A percentile compares a stretch with the other conserved stretches of the same genome.
phyloP scores from a whole-genome alignment of 2,888 invertebrate genomes.

The Pristionchus fissidentatus region DNA sequence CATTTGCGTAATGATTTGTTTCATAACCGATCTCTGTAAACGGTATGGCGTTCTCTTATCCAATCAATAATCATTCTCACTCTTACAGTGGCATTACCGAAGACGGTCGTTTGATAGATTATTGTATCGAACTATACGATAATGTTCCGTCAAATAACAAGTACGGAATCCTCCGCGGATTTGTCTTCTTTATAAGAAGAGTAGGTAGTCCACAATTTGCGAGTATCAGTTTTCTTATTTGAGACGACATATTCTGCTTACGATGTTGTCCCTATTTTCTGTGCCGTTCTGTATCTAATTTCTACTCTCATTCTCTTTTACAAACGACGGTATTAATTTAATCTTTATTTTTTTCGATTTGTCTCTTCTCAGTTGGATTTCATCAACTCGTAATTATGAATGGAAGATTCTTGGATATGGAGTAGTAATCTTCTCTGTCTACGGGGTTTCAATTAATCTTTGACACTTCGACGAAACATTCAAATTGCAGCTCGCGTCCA shows the following conservation, averaged over 20 bases:
- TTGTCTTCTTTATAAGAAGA: background rate
- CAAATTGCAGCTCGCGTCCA: background rate
- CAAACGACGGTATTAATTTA: background rate
- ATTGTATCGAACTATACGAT: no score
- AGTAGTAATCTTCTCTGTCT: background rate
- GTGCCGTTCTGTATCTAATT: background rate
- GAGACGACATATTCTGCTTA: background rate
- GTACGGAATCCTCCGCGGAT: no score
- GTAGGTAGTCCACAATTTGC: background rate
- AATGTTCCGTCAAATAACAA: no score
- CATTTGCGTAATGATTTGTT: no score
- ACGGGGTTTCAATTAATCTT: constrained; percentile 12
- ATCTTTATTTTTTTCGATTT: background rate
- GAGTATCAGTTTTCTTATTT: background rate
- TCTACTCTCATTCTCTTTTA: background rate
- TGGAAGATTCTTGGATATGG: background rate
- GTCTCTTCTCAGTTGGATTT: background rate
- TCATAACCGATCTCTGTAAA: no score
- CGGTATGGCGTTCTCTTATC: no score
- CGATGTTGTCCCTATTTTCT: background rate
- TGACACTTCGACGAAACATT: background rate
- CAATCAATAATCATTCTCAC: no score
- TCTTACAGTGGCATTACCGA: no score
- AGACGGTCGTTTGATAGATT: no score
- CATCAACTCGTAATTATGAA: background rate